A percentile compares a stretch with the other conserved stretches of the same genome.
Conservation (phyloP, 2,888 invertebrate species). For the Fragum whitleyi region DNA sequence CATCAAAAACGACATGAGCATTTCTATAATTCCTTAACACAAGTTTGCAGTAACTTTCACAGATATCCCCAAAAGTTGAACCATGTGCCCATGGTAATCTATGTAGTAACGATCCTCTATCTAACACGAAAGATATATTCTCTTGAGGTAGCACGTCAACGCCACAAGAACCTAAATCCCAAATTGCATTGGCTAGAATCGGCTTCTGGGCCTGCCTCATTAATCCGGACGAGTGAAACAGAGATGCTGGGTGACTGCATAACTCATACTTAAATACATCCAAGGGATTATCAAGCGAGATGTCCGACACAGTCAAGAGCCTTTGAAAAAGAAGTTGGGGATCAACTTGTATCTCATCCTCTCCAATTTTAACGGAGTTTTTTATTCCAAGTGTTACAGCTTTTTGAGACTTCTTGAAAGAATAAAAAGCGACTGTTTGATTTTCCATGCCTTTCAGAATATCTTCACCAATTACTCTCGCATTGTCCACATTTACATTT, state of each 20-base stretch:
- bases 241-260: constrained; percentile 58
- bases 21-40: constrained; percentile 48
- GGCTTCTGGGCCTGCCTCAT: constrained; percentile 61
- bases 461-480: constrained; percentile 50
- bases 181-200: constrained; percentile 62
- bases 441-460: constrained; percentile 60
- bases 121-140: constrained; percentile 57
- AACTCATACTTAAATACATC: constrained; percentile 64
- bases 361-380: constrained; percentile 32
- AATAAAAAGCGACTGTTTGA: constrained; percentile 35
- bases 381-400: constrained; percentile 43
- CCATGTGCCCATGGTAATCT: constrained; percentile 62
- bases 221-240: constrained; percentile 64
- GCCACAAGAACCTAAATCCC: constrained; percentile 37
- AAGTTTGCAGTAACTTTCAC: constrained; percentile 51
- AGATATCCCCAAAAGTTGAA: constrained; percentile 56
- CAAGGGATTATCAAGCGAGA: constrained; percentile 34
- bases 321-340: constrained; percentile 67
- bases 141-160: constrained; percentile 2
- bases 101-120: constrained; percentile 66
- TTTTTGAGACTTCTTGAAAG: too few species aligned
- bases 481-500: constrained; percentile 63
- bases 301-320: constrained; percentile 48
- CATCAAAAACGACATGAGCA: constrained; percentile 67
- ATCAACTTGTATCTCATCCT: constrained; percentile 59